Percentiles rank a stretch among this genome's conserved stretches.
These are phyloP conservation scores for Heliothis subflexa DNA, from an alignment of 1,140 invertebrate species.

Conservation along the genomic window DNA sequence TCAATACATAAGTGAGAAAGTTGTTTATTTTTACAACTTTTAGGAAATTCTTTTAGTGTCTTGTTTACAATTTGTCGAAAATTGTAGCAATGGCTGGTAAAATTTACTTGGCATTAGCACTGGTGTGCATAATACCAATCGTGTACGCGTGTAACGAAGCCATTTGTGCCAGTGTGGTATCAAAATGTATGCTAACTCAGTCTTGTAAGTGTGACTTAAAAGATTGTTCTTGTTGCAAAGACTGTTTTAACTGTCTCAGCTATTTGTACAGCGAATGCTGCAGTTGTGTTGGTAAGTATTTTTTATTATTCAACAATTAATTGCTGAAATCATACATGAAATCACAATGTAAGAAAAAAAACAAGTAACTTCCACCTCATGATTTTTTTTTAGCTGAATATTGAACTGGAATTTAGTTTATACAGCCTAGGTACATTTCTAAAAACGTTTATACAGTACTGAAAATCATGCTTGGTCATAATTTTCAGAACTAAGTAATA, in stretches of 20 bases:
- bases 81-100: conserved; percentile 66
- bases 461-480: not conserved
- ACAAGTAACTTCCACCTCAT: too few relatives aligned
- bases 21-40: conserved; percentile 52
- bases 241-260: conserved; percentile 96
- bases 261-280: conserved; percentile 97
- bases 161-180: conserved; percentile 96
- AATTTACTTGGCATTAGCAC: conserved; percentile 65
- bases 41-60: conserved; percentile 30
- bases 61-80: conserved; percentile 46
- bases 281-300: conserved; percentile 95
- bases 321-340: too few relatives aligned
- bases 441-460: not conserved
- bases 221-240: conserved; percentile 96
- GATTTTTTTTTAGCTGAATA: too few relatives aligned
- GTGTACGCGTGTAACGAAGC: conserved; percentile 92
- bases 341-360: too few relatives aligned
- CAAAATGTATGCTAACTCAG: conserved; percentile 97
- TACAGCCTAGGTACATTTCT: too few relatives aligned
- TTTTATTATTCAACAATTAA: not conserved
- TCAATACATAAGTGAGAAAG: not conserved
- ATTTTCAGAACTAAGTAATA: not conserved
- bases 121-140: conserved; percentile 73
- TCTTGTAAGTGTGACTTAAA: conserved; percentile 97
- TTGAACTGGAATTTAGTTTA: too few relatives aligned